A percentile compares a stretch with the other conserved stretches of the same genome.
Conservation (phyloP, 2,113 vertebrate species). For the Nanorana parkeri region DNA sequence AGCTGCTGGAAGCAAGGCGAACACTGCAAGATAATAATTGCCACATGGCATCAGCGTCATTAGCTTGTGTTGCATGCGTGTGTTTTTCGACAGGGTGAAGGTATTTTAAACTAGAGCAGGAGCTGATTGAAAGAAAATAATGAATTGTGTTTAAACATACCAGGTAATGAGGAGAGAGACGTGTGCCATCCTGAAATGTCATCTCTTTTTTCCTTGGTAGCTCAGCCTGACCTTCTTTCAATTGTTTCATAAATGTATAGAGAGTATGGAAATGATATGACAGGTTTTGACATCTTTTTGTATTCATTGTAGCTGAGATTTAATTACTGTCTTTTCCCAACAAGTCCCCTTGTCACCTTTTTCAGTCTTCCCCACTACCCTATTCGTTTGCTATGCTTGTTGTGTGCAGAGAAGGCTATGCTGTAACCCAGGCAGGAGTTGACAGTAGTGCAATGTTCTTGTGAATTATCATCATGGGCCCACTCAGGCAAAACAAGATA, state of each 20-base stretch:
- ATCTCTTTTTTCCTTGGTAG: constrained; percentile 5
- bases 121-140: constrained; percentile 15
- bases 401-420: neutral
- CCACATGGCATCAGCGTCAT: constrained; percentile 28
- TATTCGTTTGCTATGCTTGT: neutral
- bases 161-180: constrained; percentile 32
- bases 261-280: constrained; percentile 26
- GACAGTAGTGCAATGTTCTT: constrained; percentile 30
- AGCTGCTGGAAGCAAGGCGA: neutral
- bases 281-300: constrained; percentile 19
- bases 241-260: constrained; percentile 24
- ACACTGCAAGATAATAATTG: constrained; percentile 43
- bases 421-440: constrained; percentile 17
- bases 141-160: constrained; percentile 37
- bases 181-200: constrained; percentile 35
- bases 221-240: constrained; percentile 36
- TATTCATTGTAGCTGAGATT: constrained; percentile 16
- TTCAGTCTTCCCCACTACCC: neutral
- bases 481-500: constrained; percentile 39
- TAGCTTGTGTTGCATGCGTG: neutral
- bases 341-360: constrained; percentile 3
- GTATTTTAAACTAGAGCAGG: constrained; percentile 6
- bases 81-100: neutral
- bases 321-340: constrained; percentile 24
- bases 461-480: constrained; percentile 35